Base-by-base conservation (phyloP, 2,888 invertebrate genomes). In the Drosophila flavopinicola region DNA sequence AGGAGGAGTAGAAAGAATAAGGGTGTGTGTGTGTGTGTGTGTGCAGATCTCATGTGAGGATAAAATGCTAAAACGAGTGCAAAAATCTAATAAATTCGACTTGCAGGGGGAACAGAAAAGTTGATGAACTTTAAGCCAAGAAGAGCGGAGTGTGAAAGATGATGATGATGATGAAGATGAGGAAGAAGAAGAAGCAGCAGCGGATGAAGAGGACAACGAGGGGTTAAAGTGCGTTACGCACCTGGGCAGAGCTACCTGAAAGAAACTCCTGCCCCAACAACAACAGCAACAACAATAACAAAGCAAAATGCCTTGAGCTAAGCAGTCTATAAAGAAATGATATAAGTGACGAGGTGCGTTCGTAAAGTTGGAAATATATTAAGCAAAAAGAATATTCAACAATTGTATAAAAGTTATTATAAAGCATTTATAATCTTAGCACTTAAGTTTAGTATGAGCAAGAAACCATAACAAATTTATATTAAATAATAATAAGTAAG, bases 121-220 rank as follows among this genome's bases (percentile, higher is more conserved):
- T 85, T 87, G 73, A 85, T 83, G 87, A 83, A 83, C 83, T 75
- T 72, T 78, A 42, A 63, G 64, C 44, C 17, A n/a, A n/a, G 49
- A 63, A 48, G 44, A 23, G 27, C 17, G 6, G 49, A 30, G 56
- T 25, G 6, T n/a, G n/a, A n/a, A n/a, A n/a, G n/a, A n/a, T n/a
- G n/a, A n/a, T n/a, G n/a, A n/a, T n/a, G 10, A 13, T 9, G n/a
- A 24, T 6, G 10, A n/a, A 20, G 7, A 1, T 13, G 45, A 11
- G 10, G 9, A 3, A 41, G 20, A 6, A 6, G 6, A 6, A 11
- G 29, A 6, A 2, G n/a, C 3, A 25, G 4, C 17, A 6, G 7
- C 2, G 17, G 27, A 33, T 1, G 32, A 23, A 20, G 41, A 15
- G n/a, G n/a, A n/a, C 1, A 25, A 37, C 27, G 24, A 52, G 25